phyloP scores from a whole-genome alignment of 92 coral and sea anemone genomes.

The Muricea muricata region DNA sequence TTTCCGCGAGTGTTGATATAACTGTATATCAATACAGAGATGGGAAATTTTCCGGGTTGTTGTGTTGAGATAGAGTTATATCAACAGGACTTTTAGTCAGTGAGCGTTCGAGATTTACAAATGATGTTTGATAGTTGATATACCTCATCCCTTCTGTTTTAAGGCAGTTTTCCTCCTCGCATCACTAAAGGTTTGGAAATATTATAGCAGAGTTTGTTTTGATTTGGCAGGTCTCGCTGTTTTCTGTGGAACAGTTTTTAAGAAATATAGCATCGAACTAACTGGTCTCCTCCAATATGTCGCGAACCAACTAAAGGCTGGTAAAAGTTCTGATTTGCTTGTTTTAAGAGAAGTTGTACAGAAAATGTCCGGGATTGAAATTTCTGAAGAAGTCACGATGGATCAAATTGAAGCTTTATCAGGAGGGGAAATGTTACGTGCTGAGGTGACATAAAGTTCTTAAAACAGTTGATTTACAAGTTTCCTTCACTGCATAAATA shows the following conservation, averaged over 20 bases:
- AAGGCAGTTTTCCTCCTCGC: too few relatives aligned
- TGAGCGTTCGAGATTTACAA: too few relatives aligned
- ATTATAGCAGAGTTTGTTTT: neutral
- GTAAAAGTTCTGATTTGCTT: conserved; percentile 94
- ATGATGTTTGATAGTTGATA: too few relatives aligned
- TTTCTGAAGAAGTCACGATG: conserved; percentile 96
- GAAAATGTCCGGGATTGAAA: conserved; percentile 98
- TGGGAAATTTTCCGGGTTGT: too few relatives aligned
- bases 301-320: conserved; percentile 93
- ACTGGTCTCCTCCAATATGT: conserved; percentile 96
- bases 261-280: conserved; percentile 91
- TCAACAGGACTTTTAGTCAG: too few relatives aligned
- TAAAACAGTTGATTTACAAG: too few relatives aligned
- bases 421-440: conserved; percentile 94
- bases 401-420: conserved; percentile 92
- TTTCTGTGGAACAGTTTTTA: conserved; percentile 95
- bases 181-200: too few relatives aligned
- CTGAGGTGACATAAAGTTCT: conserved; percentile 72
- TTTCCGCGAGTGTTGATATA: too few relatives aligned
- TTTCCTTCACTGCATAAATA: too few relatives aligned
- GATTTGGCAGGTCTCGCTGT: conserved; percentile 79
- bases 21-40: too few relatives aligned
- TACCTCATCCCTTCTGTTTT: too few relatives aligned
- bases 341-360: conserved; percentile 95
- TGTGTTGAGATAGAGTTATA: too few relatives aligned